phyloP scores from a whole-genome alignment of 2,888 invertebrate species.

The Orthosia gracilis region DNA sequence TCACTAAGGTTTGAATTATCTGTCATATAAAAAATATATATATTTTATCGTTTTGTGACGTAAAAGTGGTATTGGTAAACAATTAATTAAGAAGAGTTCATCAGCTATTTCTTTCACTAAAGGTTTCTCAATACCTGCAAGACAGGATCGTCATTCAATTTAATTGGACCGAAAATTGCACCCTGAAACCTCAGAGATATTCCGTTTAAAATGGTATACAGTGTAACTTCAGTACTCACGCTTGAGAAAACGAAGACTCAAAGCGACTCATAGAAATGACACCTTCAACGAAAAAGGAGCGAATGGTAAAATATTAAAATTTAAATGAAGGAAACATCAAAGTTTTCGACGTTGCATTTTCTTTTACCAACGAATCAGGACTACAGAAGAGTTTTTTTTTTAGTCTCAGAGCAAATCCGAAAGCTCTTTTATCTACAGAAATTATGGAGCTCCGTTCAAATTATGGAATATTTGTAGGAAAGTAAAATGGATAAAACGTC shows the following conservation, averaged over 20 bases:
- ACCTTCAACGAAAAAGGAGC: conserved; percentile 28
- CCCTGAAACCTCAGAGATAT: background rate
- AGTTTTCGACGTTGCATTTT: conserved; percentile 59
- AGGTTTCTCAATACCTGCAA: background rate
- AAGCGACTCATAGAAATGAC: conserved; percentile 30
- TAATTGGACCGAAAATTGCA: background rate
- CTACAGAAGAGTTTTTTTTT: conserved; percentile 58
- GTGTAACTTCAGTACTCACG: background rate
- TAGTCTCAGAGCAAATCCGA: conserved; percentile 38
- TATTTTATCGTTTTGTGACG: too few species aligned
- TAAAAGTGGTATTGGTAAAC: too few species aligned
- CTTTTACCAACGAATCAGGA: conserved; percentile 57
- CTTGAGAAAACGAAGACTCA: conserved; percentile 13
- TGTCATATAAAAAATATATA: too few species aligned
- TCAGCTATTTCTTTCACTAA: too few species aligned
- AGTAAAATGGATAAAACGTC: conserved; percentile 27
- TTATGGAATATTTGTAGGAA: conserved; percentile 51
- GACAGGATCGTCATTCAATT: background rate
- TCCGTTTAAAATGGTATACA: conserved; percentile 2
- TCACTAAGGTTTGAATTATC: too few species aligned
- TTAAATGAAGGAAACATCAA: conserved; percentile 56
- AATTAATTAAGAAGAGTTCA: too few species aligned
- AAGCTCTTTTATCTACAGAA: conserved; percentile 63
- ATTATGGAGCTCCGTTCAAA: conserved; percentile 62
- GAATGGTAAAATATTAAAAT: conserved; percentile 56